A percentile compares a stretch with the other conserved stretches of the same genome.
Evolutionary conservation across 1,140 invertebrate genomes (phyloP).

Genomic region (Rhagoletis zephyria): DNA sequence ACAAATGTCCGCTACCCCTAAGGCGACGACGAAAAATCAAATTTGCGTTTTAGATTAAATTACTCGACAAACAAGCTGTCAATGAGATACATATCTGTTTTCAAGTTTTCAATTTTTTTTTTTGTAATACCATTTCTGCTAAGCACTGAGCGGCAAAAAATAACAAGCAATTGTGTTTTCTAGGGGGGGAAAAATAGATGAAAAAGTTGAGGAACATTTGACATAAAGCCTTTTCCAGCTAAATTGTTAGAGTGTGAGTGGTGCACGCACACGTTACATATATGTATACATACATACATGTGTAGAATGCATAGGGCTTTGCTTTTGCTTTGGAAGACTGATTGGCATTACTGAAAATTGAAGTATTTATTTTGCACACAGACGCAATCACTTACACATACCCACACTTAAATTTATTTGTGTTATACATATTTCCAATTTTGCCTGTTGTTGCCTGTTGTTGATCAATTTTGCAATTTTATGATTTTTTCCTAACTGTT

Average conservation of each 20-base stretch:
- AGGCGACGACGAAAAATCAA: not conserved
- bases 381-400: not conserved
- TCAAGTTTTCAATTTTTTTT: not conserved
- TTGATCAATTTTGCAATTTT: not conserved
- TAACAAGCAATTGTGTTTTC: not conserved
- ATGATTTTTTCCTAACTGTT: not conserved
- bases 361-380: constrained; percentile 9
- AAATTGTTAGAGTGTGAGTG: not conserved
- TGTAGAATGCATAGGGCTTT: not conserved
- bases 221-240: not conserved
- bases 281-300: not conserved
- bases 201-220: not conserved
- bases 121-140: not conserved
- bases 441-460: not conserved
- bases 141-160: not conserved
- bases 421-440: not conserved
- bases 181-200: too few relatives aligned
- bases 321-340: not conserved
- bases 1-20: too few relatives aligned
- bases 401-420: not conserved
- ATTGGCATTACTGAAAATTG: constrained; percentile 31
- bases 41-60: not conserved
- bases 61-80: not conserved
- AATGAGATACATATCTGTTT: not conserved
- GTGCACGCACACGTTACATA: not conserved